Evolutionary conservation across 2,797 vertebrate species (phyloP).

Genomic region (Synanceia verrucosa): DNA sequence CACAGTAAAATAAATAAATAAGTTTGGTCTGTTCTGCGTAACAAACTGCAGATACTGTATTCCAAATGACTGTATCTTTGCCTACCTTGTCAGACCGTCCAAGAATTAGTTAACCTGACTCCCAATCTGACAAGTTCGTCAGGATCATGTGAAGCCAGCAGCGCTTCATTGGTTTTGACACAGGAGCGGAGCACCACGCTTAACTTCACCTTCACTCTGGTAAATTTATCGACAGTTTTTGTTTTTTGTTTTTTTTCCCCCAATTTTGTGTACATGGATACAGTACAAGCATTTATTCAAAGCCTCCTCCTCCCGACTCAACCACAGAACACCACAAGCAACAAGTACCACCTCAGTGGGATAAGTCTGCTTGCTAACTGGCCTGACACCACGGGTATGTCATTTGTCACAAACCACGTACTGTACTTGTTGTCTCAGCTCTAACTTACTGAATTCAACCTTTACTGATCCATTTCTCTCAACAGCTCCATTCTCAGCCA

Average conservation of each 20-base stretch:
- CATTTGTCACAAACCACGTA: not conserved
- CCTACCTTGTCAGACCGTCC: conserved; percentile 65
- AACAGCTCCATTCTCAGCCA: conserved; percentile 64
- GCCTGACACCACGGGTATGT: conserved; percentile 76
- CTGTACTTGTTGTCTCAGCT: not conserved
- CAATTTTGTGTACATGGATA: not conserved
- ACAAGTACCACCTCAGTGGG: conserved; percentile 79
- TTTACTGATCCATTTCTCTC: not conserved
- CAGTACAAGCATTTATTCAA: not conserved
- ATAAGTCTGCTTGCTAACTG: conserved; percentile 67
- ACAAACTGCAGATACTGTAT: not conserved
- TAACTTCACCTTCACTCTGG: conserved; percentile 84
- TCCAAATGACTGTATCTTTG: not conserved
- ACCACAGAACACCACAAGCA: conserved; percentile 78
- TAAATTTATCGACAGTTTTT: conserved; percentile 66
- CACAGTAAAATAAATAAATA: not conserved
- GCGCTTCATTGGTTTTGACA: conserved; percentile 77
- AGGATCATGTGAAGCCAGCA: conserved; percentile 81
- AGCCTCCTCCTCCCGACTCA: not conserved
- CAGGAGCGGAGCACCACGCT: conserved; percentile 71
- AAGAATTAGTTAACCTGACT: conserved; percentile 82
- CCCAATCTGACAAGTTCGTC: conserved; percentile 72
- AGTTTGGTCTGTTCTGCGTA: not conserved
- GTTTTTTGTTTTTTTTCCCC: not conserved
- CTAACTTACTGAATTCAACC: not conserved